Percentiles rank a stretch among this genome's conserved stretches.
Conservation (phyloP, 2,113 vertebrate genomes). For the Benitochromis conjunctus region DNA sequence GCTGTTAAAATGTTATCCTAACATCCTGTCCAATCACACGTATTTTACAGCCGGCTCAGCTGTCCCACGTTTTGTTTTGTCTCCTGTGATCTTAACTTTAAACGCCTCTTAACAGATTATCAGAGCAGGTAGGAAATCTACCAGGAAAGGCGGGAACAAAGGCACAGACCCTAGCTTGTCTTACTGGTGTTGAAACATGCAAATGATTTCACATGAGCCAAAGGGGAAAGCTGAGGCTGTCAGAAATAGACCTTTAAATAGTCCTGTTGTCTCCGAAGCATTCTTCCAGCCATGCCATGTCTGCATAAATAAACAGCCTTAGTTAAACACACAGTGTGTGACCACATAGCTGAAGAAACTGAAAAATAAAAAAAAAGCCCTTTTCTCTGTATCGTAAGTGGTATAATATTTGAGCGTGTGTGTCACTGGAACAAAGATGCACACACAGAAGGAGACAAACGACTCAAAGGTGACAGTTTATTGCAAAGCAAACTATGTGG, state of each 20-base stretch:
- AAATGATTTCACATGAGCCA: background rate
- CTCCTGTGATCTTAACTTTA: constrained; percentile 4
- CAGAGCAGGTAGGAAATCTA: background rate
- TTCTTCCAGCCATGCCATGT: background rate
- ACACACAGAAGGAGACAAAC: background rate
- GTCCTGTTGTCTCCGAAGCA: constrained; percentile 4
- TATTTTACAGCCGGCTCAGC: constrained; percentile 49
- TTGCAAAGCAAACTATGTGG: background rate
- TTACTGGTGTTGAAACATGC: background rate
- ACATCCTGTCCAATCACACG: constrained; percentile 30
- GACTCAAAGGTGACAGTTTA: background rate
- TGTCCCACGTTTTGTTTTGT: constrained; percentile 30
- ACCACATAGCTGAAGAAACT: background rate
- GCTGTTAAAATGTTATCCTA: constrained; percentile 73
- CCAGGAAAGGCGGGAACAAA: background rate
- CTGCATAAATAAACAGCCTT: background rate
- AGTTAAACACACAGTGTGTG: background rate
- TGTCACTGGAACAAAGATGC: background rate
- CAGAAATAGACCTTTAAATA: background rate
- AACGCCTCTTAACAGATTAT: background rate
- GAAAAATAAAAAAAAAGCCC: rapidly evolving
- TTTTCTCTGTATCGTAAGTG: background rate
- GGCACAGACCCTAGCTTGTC: background rate
- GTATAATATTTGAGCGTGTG: background rate
- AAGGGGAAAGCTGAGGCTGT: background rate